phyloP scores from a whole-genome alignment of 2,113 vertebrate genomes.

The Thermophis baileyi region DNA sequence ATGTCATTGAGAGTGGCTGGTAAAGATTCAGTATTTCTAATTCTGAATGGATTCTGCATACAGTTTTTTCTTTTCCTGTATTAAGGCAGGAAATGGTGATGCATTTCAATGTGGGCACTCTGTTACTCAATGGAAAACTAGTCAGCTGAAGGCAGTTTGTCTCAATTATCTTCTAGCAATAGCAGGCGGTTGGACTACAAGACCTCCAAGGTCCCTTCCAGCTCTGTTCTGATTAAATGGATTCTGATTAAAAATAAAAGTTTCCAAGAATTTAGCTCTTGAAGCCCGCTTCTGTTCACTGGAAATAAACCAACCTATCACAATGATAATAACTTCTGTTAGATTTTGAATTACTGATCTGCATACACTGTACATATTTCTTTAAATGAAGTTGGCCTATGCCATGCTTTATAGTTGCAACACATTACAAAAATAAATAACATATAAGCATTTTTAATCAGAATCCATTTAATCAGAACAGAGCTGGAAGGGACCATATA shows the following conservation, averaged over 20 bases:
- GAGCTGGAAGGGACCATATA: neutral
- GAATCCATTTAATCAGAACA: neutral
- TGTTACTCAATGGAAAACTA: conserved; percentile 33
- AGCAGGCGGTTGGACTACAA: neutral
- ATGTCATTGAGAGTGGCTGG: neutral
- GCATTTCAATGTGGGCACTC: conserved; percentile 22
- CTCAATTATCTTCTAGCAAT: neutral
- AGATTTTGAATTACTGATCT: neutral
- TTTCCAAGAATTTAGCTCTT: conserved; percentile 29
- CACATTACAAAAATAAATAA: conserved; percentile 15
- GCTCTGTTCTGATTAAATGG: neutral
- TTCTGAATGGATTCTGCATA: neutral
- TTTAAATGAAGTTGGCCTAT: conserved; percentile 11
- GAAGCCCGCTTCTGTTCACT: conserved; percentile 4
- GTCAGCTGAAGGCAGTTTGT: conserved; percentile 3
- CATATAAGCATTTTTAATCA: conserved; percentile 27
- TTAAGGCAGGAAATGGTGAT: conserved; percentile 32
- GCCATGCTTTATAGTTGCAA: conserved; percentile 6
- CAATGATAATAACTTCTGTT: conserved; percentile 9
- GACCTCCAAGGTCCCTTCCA: neutral
- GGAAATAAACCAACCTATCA: conserved; percentile 23
- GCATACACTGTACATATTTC: neutral
- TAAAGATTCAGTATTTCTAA: neutral
- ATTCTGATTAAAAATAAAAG: conserved; percentile 28
- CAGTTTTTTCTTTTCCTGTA: neutral